Base-by-base conservation (phyloP, 2,888 invertebrate genomes). In the Oligia latruncula region DNA sequence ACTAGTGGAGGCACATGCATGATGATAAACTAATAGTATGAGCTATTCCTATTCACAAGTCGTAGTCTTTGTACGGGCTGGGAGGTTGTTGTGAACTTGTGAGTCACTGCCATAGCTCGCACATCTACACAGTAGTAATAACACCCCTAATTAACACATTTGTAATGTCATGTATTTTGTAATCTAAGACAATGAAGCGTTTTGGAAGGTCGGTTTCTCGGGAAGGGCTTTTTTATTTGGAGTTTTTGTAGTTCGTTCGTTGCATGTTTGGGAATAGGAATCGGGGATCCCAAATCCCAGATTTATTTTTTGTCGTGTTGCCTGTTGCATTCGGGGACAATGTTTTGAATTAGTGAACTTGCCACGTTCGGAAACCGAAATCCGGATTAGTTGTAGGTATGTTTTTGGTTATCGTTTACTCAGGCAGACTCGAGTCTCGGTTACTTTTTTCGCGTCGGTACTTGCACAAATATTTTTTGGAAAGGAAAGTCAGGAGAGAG, bases 1-100 rank as follows among this genome's bases (percentile, higher is more conserved):
- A 93, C 92, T 91, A 74, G 83, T 90, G 70, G 81, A 90, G 83
- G 86, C 88, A 89, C 86, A 87, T 89, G 88, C 89, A 87, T 80
- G 80, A 84, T 89, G 60, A 60, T n/a, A 83, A 88, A 86, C 81
- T 81, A 84, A 86, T 88, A 85, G 78, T 82, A 81, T 80, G 78
- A 82, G 80, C 83, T 90, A 90, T 91, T 90, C 77, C 81, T 89
- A 91, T 91, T 91, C 92, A 90, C 80, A 80, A 88, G 80, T 86
- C 86, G 87, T 90, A 82, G 84, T 80, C 84, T 82, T 82, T 85
- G 81, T 84, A 84, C 67, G 71, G 75, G 67, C 75, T 87, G 84
- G 83, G 78, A 82, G 80, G 75, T 80, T 88, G 29, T 29, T 29
- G 29, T 29, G 29, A 29, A 29, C 29, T 29, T 29, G 71, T 87